Percentiles rank a stretch among this genome's conserved stretches.
phyloP scores from a whole-genome alignment of 2,888 invertebrate species.

The Chymomyza caudatula region DNA sequence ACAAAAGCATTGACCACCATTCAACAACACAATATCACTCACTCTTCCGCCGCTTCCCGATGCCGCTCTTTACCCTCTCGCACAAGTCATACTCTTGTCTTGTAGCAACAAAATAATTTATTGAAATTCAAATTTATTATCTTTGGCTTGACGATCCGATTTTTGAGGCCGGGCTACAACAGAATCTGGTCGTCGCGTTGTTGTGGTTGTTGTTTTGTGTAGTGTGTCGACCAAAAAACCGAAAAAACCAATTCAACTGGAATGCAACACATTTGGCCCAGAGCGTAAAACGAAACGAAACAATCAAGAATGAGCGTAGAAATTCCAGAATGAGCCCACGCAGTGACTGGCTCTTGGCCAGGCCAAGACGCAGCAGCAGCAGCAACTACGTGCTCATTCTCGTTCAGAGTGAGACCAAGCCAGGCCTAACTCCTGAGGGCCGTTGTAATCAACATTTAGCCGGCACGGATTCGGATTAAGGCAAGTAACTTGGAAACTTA shows the following conservation, averaged over 20 bases:
- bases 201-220: not conserved
- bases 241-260: conserved; percentile 68
- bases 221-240: conserved; percentile 17
- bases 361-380: not conserved
- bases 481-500: conserved; percentile 2
- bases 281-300: conserved; percentile 72
- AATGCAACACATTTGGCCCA: conserved; percentile 71
- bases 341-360: conserved; percentile 34
- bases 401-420: not conserved
- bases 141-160: conserved; percentile 17
- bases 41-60: not conserved
- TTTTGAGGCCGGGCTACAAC: not conserved
- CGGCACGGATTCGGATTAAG: conserved; percentile 44
- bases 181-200: not conserved
- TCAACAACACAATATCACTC: not conserved
- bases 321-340: conserved; percentile 74
- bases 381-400: not conserved
- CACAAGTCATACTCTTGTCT: conserved; percentile 38
- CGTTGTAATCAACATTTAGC: conserved; percentile 60
- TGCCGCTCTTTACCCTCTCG: not conserved
- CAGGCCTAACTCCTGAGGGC: not conserved
- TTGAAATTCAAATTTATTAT: conserved; percentile 75
- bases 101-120: conserved; percentile 70
- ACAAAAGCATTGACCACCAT: conserved; percentile 11
- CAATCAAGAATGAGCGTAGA: conserved; percentile 74